Evolutionary conservation across 2,113 vertebrate genomes (phyloP), one percentile per base, ranked within the genome.

Genomic region (Indri indri): DNA sequence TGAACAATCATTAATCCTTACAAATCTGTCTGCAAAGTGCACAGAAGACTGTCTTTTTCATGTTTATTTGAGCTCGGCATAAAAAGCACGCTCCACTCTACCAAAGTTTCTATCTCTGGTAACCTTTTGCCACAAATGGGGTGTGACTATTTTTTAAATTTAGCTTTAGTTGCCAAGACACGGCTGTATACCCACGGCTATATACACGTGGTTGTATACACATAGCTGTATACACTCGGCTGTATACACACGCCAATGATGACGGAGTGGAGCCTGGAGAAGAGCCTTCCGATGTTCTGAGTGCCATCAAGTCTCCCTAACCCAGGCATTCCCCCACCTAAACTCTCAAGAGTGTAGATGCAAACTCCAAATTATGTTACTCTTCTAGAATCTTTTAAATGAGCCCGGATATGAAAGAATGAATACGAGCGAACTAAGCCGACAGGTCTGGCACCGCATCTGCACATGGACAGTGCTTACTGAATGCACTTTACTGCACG

Each of bases 361-460:
- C 23, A 5, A 34, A 57, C 59, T 83, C 18, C 61, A 23, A 18
- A 27, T 27, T 37, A 7, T 2, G 27, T 18, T 5, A 40, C 52
- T 80, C 16, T 6, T 47, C 50, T 34, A 4, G 63, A 25, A 11
- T n/a, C 71, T 84, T 50, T 27, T 16, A 45, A 30, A 32, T 23
- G 54, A 96, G 87, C n/a, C 18, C 25, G n/a, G 70, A 40, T 3
- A 14, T 2, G 34, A 71, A 34, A 34, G 50, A 22, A 66, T 6
- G 42, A 30, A 16, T 3, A 14, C 23, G 25, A 2, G 22, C 5
- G 45, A 57, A 34, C 6, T 34, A 18, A 5, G 52, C 0, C 0
- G 8, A 45, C 2, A 1, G 54, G 34, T 8, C 1, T 18, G 17
- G 17, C 0, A 6, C 18, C 37, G 17, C 0, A 0, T 3, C 4